Base-by-base conservation (phyloP, 2,888 invertebrate species). In the Entomobrya multifasciata region DNA sequence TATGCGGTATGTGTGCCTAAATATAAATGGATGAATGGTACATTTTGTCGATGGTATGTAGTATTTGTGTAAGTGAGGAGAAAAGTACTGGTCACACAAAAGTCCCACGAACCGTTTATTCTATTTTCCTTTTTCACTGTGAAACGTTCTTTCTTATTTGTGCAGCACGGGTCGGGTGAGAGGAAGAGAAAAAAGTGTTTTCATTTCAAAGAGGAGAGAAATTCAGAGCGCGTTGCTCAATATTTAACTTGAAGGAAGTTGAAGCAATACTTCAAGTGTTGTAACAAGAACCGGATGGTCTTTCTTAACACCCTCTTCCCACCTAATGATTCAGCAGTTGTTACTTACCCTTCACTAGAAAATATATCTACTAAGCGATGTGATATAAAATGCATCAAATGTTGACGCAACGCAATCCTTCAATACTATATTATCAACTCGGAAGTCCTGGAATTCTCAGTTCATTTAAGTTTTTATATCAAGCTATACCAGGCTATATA, bases 261-360 rank as follows among this genome's bases (percentile, higher is more conserved):
- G 52, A 25, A 49, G 78, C 49, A 80, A 81, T 72, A 57, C 70
- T 72, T 81, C 70, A 81, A 70, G 81, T 41, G 65, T 72, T 72
- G 57, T 81, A 80, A 70, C 80, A 70, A 80, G 80, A 80, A 47
- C 67, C 80, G 80, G 67, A 80, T 67, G 81, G 81, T 41, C 44
- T 72, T 60, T 72, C 27, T 30, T 47, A 47, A 41, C 57, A 77
- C 57, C 41, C 77, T 49, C 17, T 49, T 81, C 82, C 62, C 72
- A 82, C 82, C 62, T 84, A 84, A 84, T 84, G 83, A 84, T 77
- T 76, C 77, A 84, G 77, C 65, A 84, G 83, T 77, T 74, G 60
- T 57, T 49, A 49, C 25, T 30, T 20, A 22, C 49, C 55, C 41
- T n/a, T n/a, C 41, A 36, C 20, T 1, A 65, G 8, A 11, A 13